A percentile compares a stretch with the other conserved stretches of the same genome.
phyloP scores from a whole-genome alignment of 92 coral and sea anemone species.

The Umimayanthus chanpuru region DNA sequence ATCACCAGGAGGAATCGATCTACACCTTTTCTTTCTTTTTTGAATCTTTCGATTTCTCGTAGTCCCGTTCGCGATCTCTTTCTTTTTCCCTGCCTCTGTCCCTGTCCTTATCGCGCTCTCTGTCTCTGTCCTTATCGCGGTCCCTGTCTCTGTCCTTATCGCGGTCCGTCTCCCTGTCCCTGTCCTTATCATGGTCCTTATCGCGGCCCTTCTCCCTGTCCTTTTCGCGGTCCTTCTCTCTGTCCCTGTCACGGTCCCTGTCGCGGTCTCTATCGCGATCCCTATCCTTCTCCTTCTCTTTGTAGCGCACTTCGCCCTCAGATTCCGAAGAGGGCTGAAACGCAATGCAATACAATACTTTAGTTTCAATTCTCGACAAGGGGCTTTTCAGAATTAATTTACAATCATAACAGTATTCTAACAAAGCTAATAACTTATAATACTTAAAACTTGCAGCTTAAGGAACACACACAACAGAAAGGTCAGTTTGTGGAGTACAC shows the following conservation, averaged over 20 bases:
- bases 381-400: too few relatives aligned
- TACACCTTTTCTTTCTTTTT: slow-evolving; percentile 46
- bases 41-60: slow-evolving; percentile 43
- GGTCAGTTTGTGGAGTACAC: background rate
- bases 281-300: slow-evolving; percentile 75
- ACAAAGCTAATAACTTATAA: too few relatives aligned
- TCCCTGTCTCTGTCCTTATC: slow-evolving; percentile 63
- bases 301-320: slow-evolving; percentile 80
- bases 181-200: slow-evolving; percentile 52
- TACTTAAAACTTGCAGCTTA: too few relatives aligned
- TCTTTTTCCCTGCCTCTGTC: slow-evolving; percentile 77
- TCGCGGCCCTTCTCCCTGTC: slow-evolving; percentile 69
- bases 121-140: slow-evolving; percentile 61
- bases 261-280: slow-evolving; percentile 59
- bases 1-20: slow-evolving; percentile 9
- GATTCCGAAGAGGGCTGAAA: slow-evolving; percentile 86
- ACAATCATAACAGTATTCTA: too few relatives aligned
- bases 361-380: too few relatives aligned
- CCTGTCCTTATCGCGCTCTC: slow-evolving; percentile 60
- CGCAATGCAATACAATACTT: too few relatives aligned
- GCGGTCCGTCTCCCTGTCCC: slow-evolving; percentile 64
- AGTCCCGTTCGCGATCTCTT: slow-evolving; percentile 54
- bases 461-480: background rate
- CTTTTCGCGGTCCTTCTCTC: slow-evolving; percentile 55
- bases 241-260: slow-evolving; percentile 56